Evolutionary conservation across 2,888 invertebrate genomes (phyloP), one percentile per base, ranked within the genome.

Genomic region (Patella caerulea): DNA sequence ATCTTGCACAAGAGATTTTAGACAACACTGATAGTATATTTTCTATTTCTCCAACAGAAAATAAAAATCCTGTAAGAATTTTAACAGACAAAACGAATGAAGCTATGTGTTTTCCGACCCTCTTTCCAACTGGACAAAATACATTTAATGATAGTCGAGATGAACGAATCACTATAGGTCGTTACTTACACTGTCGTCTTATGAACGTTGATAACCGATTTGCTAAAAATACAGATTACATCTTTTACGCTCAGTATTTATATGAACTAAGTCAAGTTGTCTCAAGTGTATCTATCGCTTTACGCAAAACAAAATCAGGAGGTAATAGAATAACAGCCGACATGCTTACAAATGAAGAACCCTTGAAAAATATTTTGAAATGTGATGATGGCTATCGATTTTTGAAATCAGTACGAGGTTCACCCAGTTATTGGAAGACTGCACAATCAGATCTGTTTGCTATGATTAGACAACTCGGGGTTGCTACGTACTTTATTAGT

Each of bases 381-480:
- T 76, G 75, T 14, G 77, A 71, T 74, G 74, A 55, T 71, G 79
- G 82, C 34, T 72, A 77, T n/a, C 52, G 77, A 56, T 73, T 77
- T 54, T 69, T 81, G 75, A 59, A 74, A 72, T 80, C 59, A 24
- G 24, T 78, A 9, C 71, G 79, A 72, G 59, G 71, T 17, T 56
- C 79, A 54, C 70, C 75, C 34, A 54, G 53, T 17, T 55, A 56
- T 59, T 71, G 72, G 34, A 19, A 75, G 69, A 71, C 72, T 24
- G 24, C 19, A 52, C 56, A 74, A 53, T 79, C 75, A 69, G 80
- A 82, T 53, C 19, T 82, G 15, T 79, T 81, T 53, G 84, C 82
- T 29, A 81, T 83, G 81, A 81, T 85, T n/a, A 45, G 84, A 19
- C 84, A 85, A 74, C 71, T 85, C 9, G 82, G 82, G 0, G 65